phyloP scores from a whole-genome alignment of 2,888 invertebrate species.

The Eupithecia insigniata region DNA sequence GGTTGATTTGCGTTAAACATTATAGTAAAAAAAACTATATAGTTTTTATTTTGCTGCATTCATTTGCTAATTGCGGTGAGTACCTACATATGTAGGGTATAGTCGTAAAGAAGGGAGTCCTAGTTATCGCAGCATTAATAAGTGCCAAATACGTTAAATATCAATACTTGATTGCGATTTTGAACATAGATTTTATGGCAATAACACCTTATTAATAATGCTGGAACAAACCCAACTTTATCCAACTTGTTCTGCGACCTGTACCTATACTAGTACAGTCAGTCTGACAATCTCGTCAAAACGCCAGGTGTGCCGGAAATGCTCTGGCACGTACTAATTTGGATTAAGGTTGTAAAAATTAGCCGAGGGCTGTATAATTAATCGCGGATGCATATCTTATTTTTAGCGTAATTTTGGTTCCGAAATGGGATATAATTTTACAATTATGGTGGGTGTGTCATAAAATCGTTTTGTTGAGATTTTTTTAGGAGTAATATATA shows the following conservation, averaged over 20 bases:
- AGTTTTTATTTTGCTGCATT: background rate
- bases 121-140: no score
- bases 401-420: constrained; percentile 21
- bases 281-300: constrained; percentile 8
- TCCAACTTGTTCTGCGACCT: constrained; percentile 8
- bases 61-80: no score
- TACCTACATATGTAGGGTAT: background rate
- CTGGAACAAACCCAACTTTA: background rate
- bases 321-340: constrained; percentile 37
- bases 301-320: constrained; percentile 32
- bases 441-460: background rate
- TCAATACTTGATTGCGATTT: background rate
- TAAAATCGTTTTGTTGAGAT: background rate
- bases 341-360: constrained; percentile 44
- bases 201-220: background rate
- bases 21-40: no score
- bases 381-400: constrained; percentile 39
- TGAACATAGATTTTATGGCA: background rate
- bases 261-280: constrained; percentile 21
- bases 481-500: background rate
- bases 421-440: constrained; percentile 5
- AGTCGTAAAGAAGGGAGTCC: no score
- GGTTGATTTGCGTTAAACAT: no score
- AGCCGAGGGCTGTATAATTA: constrained; percentile 41
- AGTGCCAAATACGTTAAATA: no score